Conservation (phyloP, 2,888 invertebrate species). For the Sericinus montela region DNA sequence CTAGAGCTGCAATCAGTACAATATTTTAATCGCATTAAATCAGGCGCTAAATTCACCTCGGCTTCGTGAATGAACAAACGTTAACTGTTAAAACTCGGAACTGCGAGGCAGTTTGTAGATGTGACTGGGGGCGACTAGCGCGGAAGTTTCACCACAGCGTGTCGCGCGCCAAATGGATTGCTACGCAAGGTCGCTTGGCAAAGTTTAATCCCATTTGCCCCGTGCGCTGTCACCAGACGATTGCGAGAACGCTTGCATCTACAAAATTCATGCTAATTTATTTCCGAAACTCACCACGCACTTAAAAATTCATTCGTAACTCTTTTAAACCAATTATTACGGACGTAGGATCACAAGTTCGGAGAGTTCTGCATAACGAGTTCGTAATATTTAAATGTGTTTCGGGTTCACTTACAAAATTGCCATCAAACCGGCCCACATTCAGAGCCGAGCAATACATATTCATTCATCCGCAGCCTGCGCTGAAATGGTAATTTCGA, state of each 20-base stretch:
- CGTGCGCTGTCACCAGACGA: conserved; percentile 50
- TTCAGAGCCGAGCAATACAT: conserved; percentile 53
- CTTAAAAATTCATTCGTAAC: background rate
- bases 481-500: conserved; percentile 67
- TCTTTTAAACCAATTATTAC: background rate
- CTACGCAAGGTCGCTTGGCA: conserved; percentile 71
- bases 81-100: conserved; percentile 50
- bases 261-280: conserved; percentile 55
- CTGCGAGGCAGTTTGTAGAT: conserved; percentile 42
- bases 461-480: conserved; percentile 67
- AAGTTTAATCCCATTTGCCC: conserved; percentile 72
- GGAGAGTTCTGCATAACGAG: background rate
- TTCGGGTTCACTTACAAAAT: conserved; percentile 29
- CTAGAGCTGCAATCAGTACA: conserved; percentile 5
- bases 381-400: conserved; percentile 19
- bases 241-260: conserved; percentile 39
- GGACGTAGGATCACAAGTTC: background rate
- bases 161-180: conserved; percentile 64
- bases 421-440: conserved; percentile 56
- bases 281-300: conserved; percentile 33
- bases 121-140: conserved; percentile 25
- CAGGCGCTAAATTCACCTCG: conserved; percentile 21
- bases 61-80: conserved; percentile 33
- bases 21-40: conserved; percentile 22
- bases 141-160: conserved; percentile 53